phyloP scores from a whole-genome alignment of 2,888 invertebrate species.

The Aplocera efformata region DNA sequence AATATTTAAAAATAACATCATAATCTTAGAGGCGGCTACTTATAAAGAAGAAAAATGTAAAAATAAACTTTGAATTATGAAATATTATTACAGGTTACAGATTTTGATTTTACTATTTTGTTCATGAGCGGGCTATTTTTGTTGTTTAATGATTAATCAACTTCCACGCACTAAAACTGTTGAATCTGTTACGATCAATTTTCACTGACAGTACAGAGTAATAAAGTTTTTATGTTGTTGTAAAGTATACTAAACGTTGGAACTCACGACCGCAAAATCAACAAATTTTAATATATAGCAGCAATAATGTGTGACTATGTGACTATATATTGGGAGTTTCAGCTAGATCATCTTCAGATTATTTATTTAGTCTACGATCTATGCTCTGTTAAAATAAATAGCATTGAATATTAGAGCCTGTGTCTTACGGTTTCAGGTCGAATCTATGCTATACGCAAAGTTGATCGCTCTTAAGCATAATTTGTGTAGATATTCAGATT shows the following conservation, averaged over 20 bases:
- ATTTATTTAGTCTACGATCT: slow-evolving; percentile 8
- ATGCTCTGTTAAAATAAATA: background rate
- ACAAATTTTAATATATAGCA: background rate
- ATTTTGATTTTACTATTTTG: too few relatives aligned
- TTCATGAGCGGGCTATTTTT: too few relatives aligned
- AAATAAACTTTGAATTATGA: too few relatives aligned
- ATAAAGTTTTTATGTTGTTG: slow-evolving; percentile 2
- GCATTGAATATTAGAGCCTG: background rate
- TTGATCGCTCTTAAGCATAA: background rate
- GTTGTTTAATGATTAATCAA: background rate
- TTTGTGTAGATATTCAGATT: slow-evolving; percentile 8
- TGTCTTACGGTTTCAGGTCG: background rate
- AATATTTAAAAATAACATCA: too few relatives aligned
- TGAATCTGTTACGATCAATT: background rate
- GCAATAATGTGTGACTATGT: background rate
- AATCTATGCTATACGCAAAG: background rate
- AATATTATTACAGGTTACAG: too few relatives aligned
- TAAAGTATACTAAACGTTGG: background rate
- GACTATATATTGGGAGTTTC: background rate
- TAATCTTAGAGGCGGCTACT: too few relatives aligned
- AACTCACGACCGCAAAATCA: slow-evolving; percentile 3
- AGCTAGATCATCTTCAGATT: background rate
- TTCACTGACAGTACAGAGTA: background rate
- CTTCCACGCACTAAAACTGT: background rate
- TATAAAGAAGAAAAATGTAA: too few relatives aligned